A percentile compares a stretch with the other conserved stretches of the same genome.
Conservation (phyloP, 2,797 vertebrate species). For the Sebastes itinus region DNA sequence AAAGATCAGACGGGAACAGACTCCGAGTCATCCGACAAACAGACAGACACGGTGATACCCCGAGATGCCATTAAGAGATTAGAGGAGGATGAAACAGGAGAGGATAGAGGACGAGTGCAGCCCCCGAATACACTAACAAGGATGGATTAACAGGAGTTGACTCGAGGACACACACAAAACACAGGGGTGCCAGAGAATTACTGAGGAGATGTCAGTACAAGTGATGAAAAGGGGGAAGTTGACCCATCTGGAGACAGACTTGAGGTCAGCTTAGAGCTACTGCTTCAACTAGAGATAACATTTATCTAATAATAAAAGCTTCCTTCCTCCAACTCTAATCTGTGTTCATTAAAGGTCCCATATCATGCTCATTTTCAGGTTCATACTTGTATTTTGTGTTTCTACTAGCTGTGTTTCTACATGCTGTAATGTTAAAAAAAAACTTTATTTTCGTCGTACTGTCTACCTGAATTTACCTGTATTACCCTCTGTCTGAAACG, state of each 20-base stretch:
- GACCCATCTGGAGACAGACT: slow-evolving; percentile 15
- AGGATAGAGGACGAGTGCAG: background rate
- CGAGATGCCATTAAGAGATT: slow-evolving; percentile 72
- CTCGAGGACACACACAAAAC: slow-evolving; percentile 4
- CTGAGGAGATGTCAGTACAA: background rate
- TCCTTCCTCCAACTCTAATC: background rate
- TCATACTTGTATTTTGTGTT: too few relatives aligned
- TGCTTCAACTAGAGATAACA: background rate
- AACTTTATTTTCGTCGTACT: fast-evolving
- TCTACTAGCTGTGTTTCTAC: too few relatives aligned
- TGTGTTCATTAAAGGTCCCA: background rate
- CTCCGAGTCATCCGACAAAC: slow-evolving; percentile 14
- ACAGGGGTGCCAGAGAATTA: background rate
- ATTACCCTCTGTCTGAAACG: too few relatives aligned
- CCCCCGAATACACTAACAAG: slow-evolving; percentile 38
- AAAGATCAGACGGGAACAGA: slow-evolving; percentile 4
- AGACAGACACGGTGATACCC: slow-evolving; percentile 37
- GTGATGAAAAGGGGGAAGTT: slow-evolving; percentile 18
- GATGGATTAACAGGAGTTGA: slow-evolving; percentile 49
- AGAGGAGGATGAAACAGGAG: slow-evolving; percentile 32
- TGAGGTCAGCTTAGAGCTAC: slow-evolving; percentile 1
- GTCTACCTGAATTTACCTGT: fast-evolving
- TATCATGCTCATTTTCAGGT: too few relatives aligned
- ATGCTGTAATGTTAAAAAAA: too few relatives aligned
- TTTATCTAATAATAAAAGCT: background rate